A percentile compares a stretch with the other conserved stretches of the same genome.
Evolutionary conservation across 2,113 vertebrate genomes (phyloP).

Genomic region (zebrafish (Danio rerio)): DNA sequence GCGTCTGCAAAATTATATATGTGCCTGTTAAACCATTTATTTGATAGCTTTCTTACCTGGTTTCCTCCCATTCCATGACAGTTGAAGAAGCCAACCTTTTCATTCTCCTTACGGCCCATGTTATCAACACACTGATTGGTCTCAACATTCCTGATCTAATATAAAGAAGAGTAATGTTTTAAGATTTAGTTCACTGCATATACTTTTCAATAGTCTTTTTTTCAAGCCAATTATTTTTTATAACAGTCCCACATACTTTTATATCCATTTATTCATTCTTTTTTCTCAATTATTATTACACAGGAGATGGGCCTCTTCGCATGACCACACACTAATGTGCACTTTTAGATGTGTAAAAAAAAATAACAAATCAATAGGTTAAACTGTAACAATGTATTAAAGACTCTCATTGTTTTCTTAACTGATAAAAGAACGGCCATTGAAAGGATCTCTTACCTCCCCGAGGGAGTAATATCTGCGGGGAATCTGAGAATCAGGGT

Average conservation of each 20-base stretch:
- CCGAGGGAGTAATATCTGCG: constrained; percentile 96
- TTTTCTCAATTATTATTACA: neutral
- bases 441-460: constrained; percentile 82
- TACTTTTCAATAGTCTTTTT: neutral
- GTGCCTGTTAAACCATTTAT: neutral
- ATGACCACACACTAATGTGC: too few species aligned
- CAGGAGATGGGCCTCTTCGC: too few species aligned
- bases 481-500: constrained; percentile 97
- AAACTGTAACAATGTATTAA: neutral
- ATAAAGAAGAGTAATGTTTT: neutral
- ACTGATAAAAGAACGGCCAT: neutral
- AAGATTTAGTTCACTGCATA: neutral
- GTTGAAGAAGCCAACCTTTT: constrained; percentile 99
- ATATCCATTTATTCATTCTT: too few species aligned
- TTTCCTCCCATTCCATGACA: constrained; percentile 99
- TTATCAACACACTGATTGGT: constrained; percentile 99
- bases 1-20: too few species aligned
- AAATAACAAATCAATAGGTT: neutral
- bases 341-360: too few species aligned
- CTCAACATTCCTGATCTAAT: constrained; percentile 95
- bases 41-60: constrained; percentile 80
- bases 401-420: neutral
- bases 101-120: constrained; percentile 98
- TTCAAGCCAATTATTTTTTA: too few species aligned
- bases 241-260: neutral